Evolutionary conservation across 2,888 invertebrate species (phyloP).

Genomic region (Epirrita christyi): DNA sequence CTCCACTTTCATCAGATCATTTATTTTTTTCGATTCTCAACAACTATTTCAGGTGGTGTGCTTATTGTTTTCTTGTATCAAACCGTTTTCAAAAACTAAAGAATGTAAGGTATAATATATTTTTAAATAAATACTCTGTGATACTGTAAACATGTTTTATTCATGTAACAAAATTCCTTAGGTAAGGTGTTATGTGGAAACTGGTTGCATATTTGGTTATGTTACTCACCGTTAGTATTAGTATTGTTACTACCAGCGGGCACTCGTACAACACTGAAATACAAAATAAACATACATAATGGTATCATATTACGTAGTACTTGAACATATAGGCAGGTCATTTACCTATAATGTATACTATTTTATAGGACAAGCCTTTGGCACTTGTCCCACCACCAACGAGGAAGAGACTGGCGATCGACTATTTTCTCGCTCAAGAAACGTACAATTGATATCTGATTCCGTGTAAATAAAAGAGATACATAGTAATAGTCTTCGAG

Average conservation of each 20-base stretch:
- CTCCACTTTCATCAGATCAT: too few species aligned
- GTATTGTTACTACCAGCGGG: constrained; percentile 51
- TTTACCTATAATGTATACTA: too few species aligned
- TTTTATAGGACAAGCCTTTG: too few species aligned
- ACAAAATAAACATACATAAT: constrained; percentile 33
- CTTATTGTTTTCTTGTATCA: neutral
- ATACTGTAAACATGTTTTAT: constrained; percentile 54
- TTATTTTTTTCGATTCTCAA: neutral
- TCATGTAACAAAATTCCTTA: constrained; percentile 51
- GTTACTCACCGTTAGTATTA: constrained; percentile 51
- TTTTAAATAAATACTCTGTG: constrained; percentile 82
- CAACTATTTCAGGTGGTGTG: neutral
- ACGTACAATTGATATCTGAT: too few species aligned
- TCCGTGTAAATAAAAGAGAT: too few species aligned
- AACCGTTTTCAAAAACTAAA: neutral
- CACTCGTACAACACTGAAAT: constrained; percentile 84
- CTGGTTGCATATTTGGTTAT: constrained; percentile 56
- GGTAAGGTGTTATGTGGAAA: constrained; percentile 58
- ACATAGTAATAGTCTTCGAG: too few species aligned
- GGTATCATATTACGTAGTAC: neutral
- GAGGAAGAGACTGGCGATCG: too few species aligned
- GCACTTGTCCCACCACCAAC: too few species aligned
- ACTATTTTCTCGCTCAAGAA: too few species aligned
- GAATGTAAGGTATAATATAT: constrained; percentile 46
- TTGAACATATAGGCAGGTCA: too few species aligned